Evolutionary conservation across 2,797 vertebrate species (phyloP), one percentile per base, ranked within the genome.

Genomic region (Malacoctenus gilli): DNA sequence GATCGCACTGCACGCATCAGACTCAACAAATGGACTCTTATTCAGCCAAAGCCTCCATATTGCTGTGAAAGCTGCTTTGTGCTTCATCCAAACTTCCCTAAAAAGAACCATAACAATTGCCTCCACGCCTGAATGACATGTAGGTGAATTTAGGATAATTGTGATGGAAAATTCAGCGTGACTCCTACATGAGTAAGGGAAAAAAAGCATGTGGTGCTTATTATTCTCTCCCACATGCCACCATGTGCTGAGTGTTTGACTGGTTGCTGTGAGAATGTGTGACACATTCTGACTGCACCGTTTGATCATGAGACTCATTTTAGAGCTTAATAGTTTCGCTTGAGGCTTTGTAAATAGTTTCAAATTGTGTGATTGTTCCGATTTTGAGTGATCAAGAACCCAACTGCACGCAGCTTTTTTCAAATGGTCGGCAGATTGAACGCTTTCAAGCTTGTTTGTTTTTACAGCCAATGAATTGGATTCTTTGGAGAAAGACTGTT

Each of bases 131-230:
- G 32, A 57, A 51, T 19, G 38, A 63, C 32, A n/a, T n/a, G n/a
- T 28, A 28, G 6, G 25, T 28, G 25, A 5, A 28, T n/a, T n/a
- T n/a, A n/a, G n/a, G n/a, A n/a, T n/a, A 28, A 28, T 28, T 28
- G 32, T 30, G 10, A 14, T 2, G 18, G 21, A 13, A 20, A 31
- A 34, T 49, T 34, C 18, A 14, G 12, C 25, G 2, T 21, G 12
- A 42, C 19, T 43, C 4, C 0, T 22, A 11, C 4, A 49, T 40
- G 12, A 40, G 36, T 16, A 58, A 59, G 44, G 21, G n/a, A n/a
- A n/a, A 59, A 31, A 63, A 16, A 39, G 13, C 58, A 54, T 63
- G 63, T 40, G 42, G 16, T 40, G 38, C 28, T 31, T 8, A 25
- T 75, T 53, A 36, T 37, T 50, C 37, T 37, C 23, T 37, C 12